Base-by-base conservation (phyloP, 2,797 vertebrate genomes). In the Fundulus diaphanus region DNA sequence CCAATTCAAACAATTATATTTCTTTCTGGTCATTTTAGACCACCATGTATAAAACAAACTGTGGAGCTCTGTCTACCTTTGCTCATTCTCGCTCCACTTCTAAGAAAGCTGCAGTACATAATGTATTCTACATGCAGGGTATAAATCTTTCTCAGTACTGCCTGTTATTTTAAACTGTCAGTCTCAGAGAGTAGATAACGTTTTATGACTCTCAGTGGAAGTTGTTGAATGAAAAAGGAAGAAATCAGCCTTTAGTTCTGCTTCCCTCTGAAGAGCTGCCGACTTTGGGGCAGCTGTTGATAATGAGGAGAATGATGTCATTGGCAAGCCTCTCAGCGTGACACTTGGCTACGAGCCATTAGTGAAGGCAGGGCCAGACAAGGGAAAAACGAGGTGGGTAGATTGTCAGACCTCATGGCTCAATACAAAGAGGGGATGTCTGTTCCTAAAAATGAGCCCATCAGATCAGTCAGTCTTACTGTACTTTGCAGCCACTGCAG, bases 261-360 rank as follows among this genome's bases (percentile, higher is more conserved):
- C 79, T 84, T 73, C 74, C 83, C 69, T 71, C 49, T 51, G 33
- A n/a, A 7, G 70, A 76, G 82, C 79, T 81, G 42, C 76, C 79
- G 80, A 79, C 86, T 90, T 83, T 29, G 68, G 79, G 83, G 86
- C 89, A 88, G 86, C 82, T 82, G 90, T 76, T 81, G 87, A 82
- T 82, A 79, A 81, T 70, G 83, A 82, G 79, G 78, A 49, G 79
- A 79, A 79, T 92, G 89, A 95, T 94, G 93, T 95, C 93, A 95
- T 89, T 80, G 67, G 78, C 83, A 86, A 89, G 88, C 71, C 84
- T 88, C 77, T 83, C 81, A 69, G 81, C 88, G 84, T 88, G 81
- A 91, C 85, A 92, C 87, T 89, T 91, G 93, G 94, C 89, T 44
- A 68, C 31, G 1, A 51, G 87, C 93, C 93, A 92, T 86, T 61